Conservation (phyloP, 1,140 invertebrate genomes). For the Orussus abietinus region DNA sequence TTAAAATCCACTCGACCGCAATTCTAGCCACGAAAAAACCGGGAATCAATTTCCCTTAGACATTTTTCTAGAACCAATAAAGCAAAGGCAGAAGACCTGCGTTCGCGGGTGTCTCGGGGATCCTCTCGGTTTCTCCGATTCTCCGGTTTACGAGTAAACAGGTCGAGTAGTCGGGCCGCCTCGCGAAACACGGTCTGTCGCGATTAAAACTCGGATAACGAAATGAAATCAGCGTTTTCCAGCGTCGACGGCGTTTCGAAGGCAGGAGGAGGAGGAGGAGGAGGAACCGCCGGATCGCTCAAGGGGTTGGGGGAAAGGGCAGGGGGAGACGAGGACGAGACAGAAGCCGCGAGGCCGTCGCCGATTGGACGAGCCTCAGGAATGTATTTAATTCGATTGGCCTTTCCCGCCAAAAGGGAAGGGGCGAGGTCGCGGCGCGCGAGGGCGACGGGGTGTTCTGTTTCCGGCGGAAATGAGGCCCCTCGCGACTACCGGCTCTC, state of each 20-base stretch:
- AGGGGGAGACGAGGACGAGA: constrained; percentile 15
- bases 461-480: constrained; percentile 49
- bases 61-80: too few relatives aligned
- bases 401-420: constrained; percentile 17
- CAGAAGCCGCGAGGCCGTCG: constrained; percentile 21
- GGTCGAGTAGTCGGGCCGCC: too few relatives aligned
- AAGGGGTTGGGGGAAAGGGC: constrained; percentile 4
- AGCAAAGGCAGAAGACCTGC: too few relatives aligned
- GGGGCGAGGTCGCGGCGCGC: constrained; percentile 16
- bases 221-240: constrained; percentile 6
- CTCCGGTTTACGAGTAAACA: too few relatives aligned
- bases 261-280: neutral
- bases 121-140: too few relatives aligned
- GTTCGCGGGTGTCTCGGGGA: too few relatives aligned
- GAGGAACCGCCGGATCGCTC: neutral
- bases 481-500: constrained; percentile 8
- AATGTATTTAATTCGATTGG: constrained; percentile 41
- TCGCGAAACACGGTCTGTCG: too few relatives aligned
- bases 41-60: too few relatives aligned
- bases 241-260: neutral
- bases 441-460: constrained; percentile 33
- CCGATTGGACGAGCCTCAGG: constrained; percentile 26
- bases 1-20: too few relatives aligned
- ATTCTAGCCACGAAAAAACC: too few relatives aligned
- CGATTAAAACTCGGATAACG: constrained; percentile 10